Evolutionary conservation across 2,113 vertebrate genomes (phyloP).

Genomic region (Leptocoma aspasia): DNA sequence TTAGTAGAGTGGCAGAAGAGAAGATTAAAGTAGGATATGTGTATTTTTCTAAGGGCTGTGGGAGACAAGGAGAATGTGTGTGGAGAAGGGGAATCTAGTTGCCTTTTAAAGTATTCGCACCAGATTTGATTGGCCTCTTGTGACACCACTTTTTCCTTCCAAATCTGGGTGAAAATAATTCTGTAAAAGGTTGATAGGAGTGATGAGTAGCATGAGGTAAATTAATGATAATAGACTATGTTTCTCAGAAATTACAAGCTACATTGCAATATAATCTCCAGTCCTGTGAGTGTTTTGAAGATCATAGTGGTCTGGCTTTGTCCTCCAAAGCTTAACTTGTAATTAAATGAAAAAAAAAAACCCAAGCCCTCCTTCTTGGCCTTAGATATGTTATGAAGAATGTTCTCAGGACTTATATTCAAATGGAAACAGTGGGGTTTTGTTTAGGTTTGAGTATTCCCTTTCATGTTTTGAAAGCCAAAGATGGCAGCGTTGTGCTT

Average conservation of each 20-base stretch:
- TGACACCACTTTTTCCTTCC: neutral
- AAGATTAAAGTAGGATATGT: neutral
- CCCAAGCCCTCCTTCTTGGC: neutral
- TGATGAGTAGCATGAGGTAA: neutral
- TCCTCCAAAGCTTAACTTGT: neutral
- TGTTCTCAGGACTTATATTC: neutral
- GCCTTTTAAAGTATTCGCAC: neutral
- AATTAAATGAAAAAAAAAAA: constrained; percentile 1
- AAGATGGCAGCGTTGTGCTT: neutral
- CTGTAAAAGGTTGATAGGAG: neutral
- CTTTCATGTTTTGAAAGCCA: neutral
- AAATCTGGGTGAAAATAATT: neutral
- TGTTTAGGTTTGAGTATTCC: constrained; percentile 9
- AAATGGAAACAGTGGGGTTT: neutral
- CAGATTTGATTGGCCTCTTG: neutral
- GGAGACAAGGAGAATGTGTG: neutral
- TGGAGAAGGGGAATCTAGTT: neutral
- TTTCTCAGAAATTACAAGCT: constrained; percentile 2
- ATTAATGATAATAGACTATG: neutral
- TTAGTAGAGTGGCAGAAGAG: neutral
- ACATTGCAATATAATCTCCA: neutral
- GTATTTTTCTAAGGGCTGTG: neutral
- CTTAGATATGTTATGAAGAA: neutral
- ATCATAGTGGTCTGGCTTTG: neutral
- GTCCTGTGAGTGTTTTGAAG: neutral